Conservation (phyloP, 2,797 vertebrate genomes). For the Cottoperca gobio region DNA sequence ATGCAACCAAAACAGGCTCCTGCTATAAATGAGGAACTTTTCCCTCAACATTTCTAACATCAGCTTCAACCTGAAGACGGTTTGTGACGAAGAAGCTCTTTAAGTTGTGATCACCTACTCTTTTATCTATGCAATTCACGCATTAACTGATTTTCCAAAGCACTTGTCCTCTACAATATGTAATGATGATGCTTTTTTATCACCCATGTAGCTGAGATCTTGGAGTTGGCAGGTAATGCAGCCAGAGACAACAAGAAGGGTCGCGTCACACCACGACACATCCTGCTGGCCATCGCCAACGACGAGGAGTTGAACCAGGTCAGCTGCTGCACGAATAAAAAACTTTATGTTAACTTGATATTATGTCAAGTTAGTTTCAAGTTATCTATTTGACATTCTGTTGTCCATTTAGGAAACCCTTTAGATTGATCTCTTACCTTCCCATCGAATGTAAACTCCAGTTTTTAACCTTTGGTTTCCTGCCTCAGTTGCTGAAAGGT, state of each 20-base stretch:
- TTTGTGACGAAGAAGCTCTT: neutral
- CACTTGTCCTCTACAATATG: neutral
- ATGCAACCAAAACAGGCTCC: neutral
- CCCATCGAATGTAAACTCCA: neutral
- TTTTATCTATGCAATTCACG: too few relatives aligned
- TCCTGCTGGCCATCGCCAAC: slow-evolving; percentile 95
- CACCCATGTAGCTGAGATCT: slow-evolving; percentile 90
- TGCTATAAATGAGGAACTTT: neutral
- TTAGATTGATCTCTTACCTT: neutral
- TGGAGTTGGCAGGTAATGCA: slow-evolving; percentile 98
- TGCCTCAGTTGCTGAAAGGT: slow-evolving; percentile 91
- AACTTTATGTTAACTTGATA: neutral
- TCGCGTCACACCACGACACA: slow-evolving; percentile 94
- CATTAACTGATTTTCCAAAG: neutral
- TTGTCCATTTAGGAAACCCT: neutral
- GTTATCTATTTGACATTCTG: neutral
- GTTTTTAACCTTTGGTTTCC: slow-evolving; percentile 10
- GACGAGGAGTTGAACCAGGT: slow-evolving; percentile 99
- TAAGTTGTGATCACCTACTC: too few relatives aligned
- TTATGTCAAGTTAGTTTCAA: neutral
- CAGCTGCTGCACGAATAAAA: slow-evolving; percentile 11
- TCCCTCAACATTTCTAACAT: neutral
- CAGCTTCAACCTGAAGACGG: neutral
- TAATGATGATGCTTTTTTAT: neutral
- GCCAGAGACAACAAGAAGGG: slow-evolving; percentile 99